Conservation (phyloP, 2,797 vertebrate species). For the Cossypha dichroa region DNA sequence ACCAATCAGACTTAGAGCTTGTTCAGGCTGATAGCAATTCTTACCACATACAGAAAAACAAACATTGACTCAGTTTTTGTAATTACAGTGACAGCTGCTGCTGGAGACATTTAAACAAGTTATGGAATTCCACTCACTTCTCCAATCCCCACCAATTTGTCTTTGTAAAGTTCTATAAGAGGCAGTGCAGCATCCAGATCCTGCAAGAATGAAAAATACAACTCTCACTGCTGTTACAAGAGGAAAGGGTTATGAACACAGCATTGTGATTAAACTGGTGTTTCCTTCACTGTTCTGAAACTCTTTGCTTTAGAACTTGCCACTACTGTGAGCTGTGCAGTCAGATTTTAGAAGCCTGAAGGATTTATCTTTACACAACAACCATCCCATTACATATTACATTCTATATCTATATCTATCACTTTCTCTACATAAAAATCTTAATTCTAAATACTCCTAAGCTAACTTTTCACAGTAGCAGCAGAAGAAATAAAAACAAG, state of each 20-base stretch:
- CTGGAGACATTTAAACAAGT: neutral
- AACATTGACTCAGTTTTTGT: neutral
- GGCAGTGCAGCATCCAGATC: slow-evolving; percentile 92
- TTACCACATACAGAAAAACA: neutral
- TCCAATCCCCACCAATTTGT: slow-evolving; percentile 89
- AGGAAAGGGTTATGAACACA: neutral
- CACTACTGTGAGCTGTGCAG: accelerated
- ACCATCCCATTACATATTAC: neutral
- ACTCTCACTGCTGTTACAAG: neutral
- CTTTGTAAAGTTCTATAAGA: slow-evolving; percentile 89
- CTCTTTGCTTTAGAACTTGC: neutral
- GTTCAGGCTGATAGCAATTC: neutral
- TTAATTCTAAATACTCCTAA: neutral
- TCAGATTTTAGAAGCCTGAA: neutral
- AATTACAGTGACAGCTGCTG: neutral
- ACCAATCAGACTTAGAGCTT: neutral
- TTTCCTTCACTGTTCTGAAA: neutral
- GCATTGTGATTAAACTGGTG: neutral
- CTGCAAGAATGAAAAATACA: slow-evolving; percentile 66
- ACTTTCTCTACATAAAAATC: accelerated
- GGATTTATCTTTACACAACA: neutral
- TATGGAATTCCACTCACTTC: slow-evolving; percentile 78
- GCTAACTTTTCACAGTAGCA: neutral
- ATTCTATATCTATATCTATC: too few relatives aligned
- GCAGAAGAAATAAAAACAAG: neutral